Base-by-base conservation (phyloP, 2,888 invertebrate species). In the Ernsta delagoae region DNA sequence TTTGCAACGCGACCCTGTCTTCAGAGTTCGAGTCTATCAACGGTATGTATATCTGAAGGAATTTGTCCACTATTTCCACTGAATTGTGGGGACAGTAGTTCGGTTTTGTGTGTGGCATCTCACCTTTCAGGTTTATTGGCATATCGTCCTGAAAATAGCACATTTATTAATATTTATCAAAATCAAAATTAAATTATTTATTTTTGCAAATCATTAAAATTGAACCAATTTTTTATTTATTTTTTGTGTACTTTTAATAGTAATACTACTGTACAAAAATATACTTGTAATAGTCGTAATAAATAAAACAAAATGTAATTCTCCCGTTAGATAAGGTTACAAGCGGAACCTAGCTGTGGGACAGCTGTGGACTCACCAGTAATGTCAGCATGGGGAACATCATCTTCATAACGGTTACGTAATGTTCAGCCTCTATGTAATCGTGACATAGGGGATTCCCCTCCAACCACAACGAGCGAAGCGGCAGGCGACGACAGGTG, bases 371-470 rank as follows among this genome's bases (percentile, higher is more conserved):
- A n/a, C 92, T 92, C 78, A 95, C 94, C 75, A 96, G 81, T 75
- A 90, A 90, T 50, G 75, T 81, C 53, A 96, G 72, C 57, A 84
- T 79, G 0, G 95, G 94, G 75, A 95, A 95, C 71, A 94, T 86
- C 74, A 88, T 86, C 72, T 83, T 93, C 0, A 94, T 79, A 1
- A 93, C 90, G 59, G 94, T 93, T 11, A 96, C 86, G 79, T 97
- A 97, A 4, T 94, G 87, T 0, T 87, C 83, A 0, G 95, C 90
- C 65, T 94, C 94, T 0, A 86, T 93, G 77, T 95, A 96, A 75
- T 95, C 94, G 64, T 94, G 93, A 79, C 96, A 96, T 0, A 97
- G 75, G 0, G 96, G 96, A 87, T 97, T 97, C 0, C 95, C 96
- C 77, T 96, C 96, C 41, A 97, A 81, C 72, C 84, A 87, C 7